Evolutionary conservation across 2,888 invertebrate species (phyloP), one percentile per base, ranked within the genome.

Genomic region (Lampropteryx suffumata): DNA sequence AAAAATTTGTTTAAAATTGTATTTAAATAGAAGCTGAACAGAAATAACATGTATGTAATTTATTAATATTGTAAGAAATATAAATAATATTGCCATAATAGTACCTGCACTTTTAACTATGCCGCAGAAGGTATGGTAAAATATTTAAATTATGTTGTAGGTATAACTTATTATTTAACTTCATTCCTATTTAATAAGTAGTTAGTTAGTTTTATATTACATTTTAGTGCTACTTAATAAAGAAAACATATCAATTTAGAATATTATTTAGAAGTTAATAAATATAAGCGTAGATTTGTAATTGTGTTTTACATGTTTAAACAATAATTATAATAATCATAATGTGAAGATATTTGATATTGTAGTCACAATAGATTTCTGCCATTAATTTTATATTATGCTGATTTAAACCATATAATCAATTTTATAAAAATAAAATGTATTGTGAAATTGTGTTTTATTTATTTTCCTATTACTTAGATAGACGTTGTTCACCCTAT

Each of bases 211-310:
- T 17, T 40, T 27, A 24, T 28, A 1, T 47, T 12, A 34, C 3
- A 8, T 34, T 34, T 27, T 24, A 26, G 12, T 8, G 13, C 13
- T 9, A 29, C 4, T 2, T 3, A 1, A 36, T 40, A 34, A 34
- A 12, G 40, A 40, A 49, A 32, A 53, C 53, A 53, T 53, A 53
- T 53, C 53, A 53, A 48, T 40, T 32, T 53, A 53, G 44, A 24
- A 44, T 48, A 24, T n/a, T n/a, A n/a, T n/a, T n/a, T n/a, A n/a
- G n/a, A n/a, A n/a, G n/a, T n/a, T n/a, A n/a, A n/a, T n/a, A n/a
- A n/a, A n/a, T n/a, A n/a, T n/a, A n/a, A n/a, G n/a, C n/a, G n/a
- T n/a, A n/a, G n/a, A n/a, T n/a, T n/a, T n/a, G n/a, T 21, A 21
- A 21, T 3, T 21, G 21, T 21, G 21, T 21, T 21, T 21, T 21